Evolutionary conservation across 2,113 vertebrate species (phyloP).

Genomic region (Erpornis zantholeuca): DNA sequence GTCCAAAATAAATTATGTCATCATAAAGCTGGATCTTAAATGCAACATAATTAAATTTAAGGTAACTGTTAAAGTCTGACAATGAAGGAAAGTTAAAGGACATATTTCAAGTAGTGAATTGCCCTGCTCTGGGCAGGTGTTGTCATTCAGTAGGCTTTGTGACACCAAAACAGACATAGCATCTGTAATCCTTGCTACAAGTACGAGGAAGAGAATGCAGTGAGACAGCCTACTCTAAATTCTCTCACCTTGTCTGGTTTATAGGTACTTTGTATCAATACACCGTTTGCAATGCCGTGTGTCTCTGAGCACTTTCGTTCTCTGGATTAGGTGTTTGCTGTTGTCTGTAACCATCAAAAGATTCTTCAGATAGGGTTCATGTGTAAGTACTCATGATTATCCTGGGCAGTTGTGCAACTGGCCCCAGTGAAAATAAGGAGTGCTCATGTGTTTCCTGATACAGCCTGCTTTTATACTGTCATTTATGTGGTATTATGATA

Average conservation of each 20-base stretch:
- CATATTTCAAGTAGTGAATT: neutral
- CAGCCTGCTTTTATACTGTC: neutral
- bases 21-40: neutral
- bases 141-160: neutral
- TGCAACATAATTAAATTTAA: slow-evolving; percentile 33
- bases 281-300: neutral
- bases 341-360: neutral
- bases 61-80: slow-evolving; percentile 21
- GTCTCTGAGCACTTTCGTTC: neutral
- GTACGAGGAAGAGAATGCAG: neutral
- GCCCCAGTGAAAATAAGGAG: neutral
- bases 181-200: neutral
- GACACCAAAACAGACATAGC: neutral
- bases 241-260: neutral
- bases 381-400: neutral
- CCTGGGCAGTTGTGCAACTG: neutral
- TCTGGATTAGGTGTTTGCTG: neutral
- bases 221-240: neutral
- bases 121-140: neutral
- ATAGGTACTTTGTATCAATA: neutral
- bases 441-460: neutral
- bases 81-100: slow-evolving; percentile 42
- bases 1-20: slow-evolving; percentile 50
- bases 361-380: neutral
- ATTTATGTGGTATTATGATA: neutral